Base-by-base conservation (phyloP, 2,888 invertebrate species). In the Mamestra brassicae region DNA sequence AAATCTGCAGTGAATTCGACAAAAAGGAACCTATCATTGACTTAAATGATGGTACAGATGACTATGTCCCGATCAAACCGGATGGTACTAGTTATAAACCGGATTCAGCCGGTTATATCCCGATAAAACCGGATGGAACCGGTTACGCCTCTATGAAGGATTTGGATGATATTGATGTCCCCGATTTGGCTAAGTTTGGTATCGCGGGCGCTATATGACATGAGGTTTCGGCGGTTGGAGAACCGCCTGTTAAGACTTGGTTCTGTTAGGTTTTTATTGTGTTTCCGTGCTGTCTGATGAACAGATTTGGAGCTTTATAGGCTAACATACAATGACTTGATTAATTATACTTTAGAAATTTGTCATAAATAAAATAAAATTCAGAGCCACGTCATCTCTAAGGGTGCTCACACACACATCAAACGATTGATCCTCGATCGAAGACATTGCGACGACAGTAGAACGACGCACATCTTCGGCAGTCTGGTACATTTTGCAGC, bases 221-320 rank as follows among this genome's bases (percentile, higher is more conserved):
- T 81, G 94, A 96, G 90, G 90, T 92, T 0, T 83, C 80, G 36
- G 88, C 89, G 69, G 93, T 90, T 45, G 94, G 94, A 3, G 85
- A 90, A 62, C 94, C 93, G 82, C 94, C 96, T 47, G 96, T 97
- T 71, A 97, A 97, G 78, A 97, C 97, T 34, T 97, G 97, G 97
- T 97, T 97, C 81, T 97, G 96, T 87, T 97, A 90, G 17, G 10
- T 69, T 34, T 47, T 17, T 10, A 1, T 4, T 11, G n/a, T 54
- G 15, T 47, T 1, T 36, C n/a, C 0, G 4, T 55, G 62, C 17
- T 11, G n/a, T 15, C 26, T 45, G 15, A 15, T 47, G 45, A 63
- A 63, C 15, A 34, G 8, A 47, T 47, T 63, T 26, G 62, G 42
- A 42, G 47, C 8, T 42, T 47, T 47, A 34, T 10, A 63, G 26